Evolutionary conservation across 30 jellyfish, hydroid and myxozoan species (phyloP), one percentile per base, ranked within the genome.

Genomic region (Hydractinia symbiolongicarpus): DNA sequence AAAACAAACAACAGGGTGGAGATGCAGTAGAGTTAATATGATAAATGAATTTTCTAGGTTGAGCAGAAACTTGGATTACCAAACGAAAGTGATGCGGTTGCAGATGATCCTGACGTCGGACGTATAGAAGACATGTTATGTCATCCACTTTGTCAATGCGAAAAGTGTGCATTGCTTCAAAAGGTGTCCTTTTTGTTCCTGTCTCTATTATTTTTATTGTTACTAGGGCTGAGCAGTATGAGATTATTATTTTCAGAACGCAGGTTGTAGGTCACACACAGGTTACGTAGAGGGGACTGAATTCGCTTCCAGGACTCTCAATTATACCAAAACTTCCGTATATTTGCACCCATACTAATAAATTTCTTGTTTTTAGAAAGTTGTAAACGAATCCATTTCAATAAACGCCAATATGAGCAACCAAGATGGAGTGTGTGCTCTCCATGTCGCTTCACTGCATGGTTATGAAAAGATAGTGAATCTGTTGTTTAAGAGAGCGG

Each of bases 91-190:
- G 89, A 86, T 13, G 74, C 50, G 52, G 78, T 52, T 72, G 86
- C 30, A 7, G 87, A 71, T 5, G 95, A 79, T 50, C 44, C 71
- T 7, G 76, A 75, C 54, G 17, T 50, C 14, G 88, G 83, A 9
- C 72, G 51, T 40, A 0, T 73, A 9, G 85, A 49, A 17, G 85
- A 51, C 13, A 55, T 53, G 66, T 55, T 81, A 13, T 89, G 96
- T 64, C 96, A 89, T 83, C 96, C 96, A 5, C 71, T 89, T 20
- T 89, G 96, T 68, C 96, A 89, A 61, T 89, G 96, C 73, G 66
- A 54, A 9, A 71, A 75, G 50, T 89, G 96, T 79, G 16, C 66
- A 53, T 60, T 54, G 20, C 51, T 62, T 9, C 94, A 87, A 74
- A 76, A 70, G 88, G 95, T 86, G 16, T 30, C 70, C 62, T 40